Evolutionary conservation across 2,113 vertebrate genomes (phyloP), one percentile per base, ranked within the genome.

Genomic region (Australoheros scitulus): DNA sequence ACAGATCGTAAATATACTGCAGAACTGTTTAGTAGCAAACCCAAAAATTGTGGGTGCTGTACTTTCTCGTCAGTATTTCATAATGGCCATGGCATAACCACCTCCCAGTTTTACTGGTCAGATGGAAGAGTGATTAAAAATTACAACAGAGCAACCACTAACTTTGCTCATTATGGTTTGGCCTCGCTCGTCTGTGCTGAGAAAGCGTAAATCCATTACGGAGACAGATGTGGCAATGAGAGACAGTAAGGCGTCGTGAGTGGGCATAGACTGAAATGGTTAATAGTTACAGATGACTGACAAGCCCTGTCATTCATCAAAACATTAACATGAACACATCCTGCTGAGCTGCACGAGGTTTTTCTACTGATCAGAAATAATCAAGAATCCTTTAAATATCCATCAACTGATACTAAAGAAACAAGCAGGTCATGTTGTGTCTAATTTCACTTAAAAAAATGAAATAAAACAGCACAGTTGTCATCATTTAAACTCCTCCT

Each of bases 131-230:
- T 59, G 59, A 87, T 89, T 82, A 84, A 79, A 65, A 80, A 86
- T 88, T 87, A 86, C 81, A 84, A 82, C 76, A 89, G 59, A 56
- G 76, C 61, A 72, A 87, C 90, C 82, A 18, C 87, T 80, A 82
- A 63, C 22, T 56, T 84, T 1, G 20, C 79, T 86, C 72, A 81
- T 88, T 91, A 61, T 90, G 84, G 80, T 88, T 88, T 91, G 87
- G 87, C 77, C 22, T 68, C 14, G 2, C 14, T 57, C 6, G 1
- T 84, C 38, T 81, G 56, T 0, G 15, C 29, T 76, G 77, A 22
- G 65, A 55, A 41, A 78, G 22, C 50, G 13, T 56, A 77, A 58
- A 79, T 47, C 10, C 17, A 52, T 24, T 11, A 1, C 29, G 41
- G 77, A 86, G 76, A 68, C 75, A 38, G 38, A 70, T 65, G 38